Percentiles rank a stretch among this genome's conserved stretches.
phyloP scores from a whole-genome alignment of 1,140 invertebrate species.

The Drosophila takahashii region DNA sequence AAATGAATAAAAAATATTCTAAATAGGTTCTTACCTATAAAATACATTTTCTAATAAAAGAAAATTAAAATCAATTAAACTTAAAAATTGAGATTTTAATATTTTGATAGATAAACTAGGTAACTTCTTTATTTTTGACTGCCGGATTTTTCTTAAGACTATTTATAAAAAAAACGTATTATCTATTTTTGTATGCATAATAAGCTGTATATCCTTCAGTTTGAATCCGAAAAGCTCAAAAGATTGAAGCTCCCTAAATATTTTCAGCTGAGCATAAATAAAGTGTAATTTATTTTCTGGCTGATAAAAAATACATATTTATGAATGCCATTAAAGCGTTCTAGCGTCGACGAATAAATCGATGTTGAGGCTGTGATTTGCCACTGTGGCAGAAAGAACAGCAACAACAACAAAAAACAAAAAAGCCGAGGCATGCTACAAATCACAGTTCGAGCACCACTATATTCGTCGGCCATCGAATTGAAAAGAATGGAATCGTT shows the following conservation, averaged over 20 bases:
- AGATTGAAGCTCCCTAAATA: not conserved
- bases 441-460: constrained; percentile 26
- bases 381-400: not conserved
- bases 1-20: not conserved
- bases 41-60: too few relatives aligned
- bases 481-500: constrained; percentile 24
- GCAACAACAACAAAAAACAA: not conserved
- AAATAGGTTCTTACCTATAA: too few relatives aligned
- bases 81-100: too few relatives aligned
- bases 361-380: not conserved
- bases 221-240: not conserved
- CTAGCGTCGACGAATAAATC: not conserved
- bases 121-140: too few relatives aligned
- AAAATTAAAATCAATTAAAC: too few relatives aligned
- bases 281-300: not conserved
- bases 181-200: not conserved
- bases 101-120: too few relatives aligned
- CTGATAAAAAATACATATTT: constrained; percentile 4
- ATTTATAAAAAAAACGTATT: too few relatives aligned
- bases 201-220: not conserved
- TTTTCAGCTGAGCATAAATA: not conserved
- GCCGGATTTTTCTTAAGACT: too few relatives aligned
- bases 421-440: constrained; percentile 1
- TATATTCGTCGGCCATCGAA: constrained; percentile 13
- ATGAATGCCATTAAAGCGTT: constrained; percentile 1